Conservation (phyloP, 2,113 vertebrate species). For the Heterocephalus glaber region DNA sequence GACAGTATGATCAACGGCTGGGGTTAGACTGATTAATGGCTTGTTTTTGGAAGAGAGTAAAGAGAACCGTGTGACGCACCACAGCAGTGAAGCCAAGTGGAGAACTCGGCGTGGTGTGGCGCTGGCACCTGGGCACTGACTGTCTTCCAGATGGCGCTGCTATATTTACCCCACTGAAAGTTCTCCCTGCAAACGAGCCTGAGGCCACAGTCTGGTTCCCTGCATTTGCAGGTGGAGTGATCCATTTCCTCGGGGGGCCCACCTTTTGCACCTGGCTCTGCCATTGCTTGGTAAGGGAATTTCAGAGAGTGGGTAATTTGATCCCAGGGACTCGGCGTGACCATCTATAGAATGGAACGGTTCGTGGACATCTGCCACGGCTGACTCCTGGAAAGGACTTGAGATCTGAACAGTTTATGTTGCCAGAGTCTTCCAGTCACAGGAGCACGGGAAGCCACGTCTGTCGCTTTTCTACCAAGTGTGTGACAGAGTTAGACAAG, state of each 20-base stretch:
- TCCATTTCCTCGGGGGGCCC: conserved; percentile 6
- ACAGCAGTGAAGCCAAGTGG: conserved; percentile 36
- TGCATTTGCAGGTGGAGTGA: conserved; percentile 3
- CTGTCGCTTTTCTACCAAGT: background rate
- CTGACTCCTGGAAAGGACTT: conserved; percentile 23
- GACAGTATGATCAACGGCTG: background rate
- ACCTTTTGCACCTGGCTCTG: conserved; percentile 17
- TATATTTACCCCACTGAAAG: conserved; percentile 71
- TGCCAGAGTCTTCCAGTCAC: background rate
- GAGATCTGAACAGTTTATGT: background rate
- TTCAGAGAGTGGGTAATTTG: conserved; percentile 40
- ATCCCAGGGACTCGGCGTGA: conserved; percentile 1
- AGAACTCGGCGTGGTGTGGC: background rate
- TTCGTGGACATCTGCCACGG: background rate
- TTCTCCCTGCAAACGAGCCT: background rate
- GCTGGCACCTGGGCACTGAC: background rate
- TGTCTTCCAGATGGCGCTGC: background rate
- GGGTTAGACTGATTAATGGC: background rate
- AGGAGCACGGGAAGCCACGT: background rate
- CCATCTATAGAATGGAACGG: conserved; percentile 36
- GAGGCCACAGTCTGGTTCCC: conserved; percentile 38
- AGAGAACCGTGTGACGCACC: conserved; percentile 40
- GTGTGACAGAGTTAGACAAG: background rate
- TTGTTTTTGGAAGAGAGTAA: conserved; percentile 67
- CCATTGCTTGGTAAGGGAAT: conserved; percentile 29